Base-by-base conservation (phyloP, 2,113 vertebrate species). In the Ctenodactylus gundi region DNA sequence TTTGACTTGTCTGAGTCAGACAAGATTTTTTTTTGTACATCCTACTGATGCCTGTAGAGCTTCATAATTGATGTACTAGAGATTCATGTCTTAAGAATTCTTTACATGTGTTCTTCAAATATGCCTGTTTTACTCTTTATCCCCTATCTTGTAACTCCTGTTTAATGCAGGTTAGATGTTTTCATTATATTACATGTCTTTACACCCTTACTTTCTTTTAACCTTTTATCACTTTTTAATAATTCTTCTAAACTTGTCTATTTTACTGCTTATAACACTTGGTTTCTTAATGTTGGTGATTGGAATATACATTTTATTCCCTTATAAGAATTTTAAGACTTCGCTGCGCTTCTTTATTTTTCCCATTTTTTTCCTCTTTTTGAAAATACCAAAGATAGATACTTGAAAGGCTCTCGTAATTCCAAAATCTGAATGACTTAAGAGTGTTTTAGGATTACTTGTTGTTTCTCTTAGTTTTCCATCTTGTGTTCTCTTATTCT, bases 261-360 rank as follows among this genome's bases (percentile, higher is more conserved):
- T 70, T 81, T 83, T 87, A 39, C 46, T 83, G 5, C 80, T 85
- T 70, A 29, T 58, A 67, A 82, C 13, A 62, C 9, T 73, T 84
- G 70, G 70, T 57, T 73, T 88, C 84, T 88, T 78, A 57, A 91
- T 84, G 82, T 88, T 46, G 78, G 17, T 88, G 78, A 72, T 72
- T 83, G 36, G 23, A 65, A 67, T 93, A 82, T 92, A 44, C 7
- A n/a, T 68, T 72, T 72, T 39, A 46, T 12, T 73, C 4, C 41
- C 3, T 41, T 31, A 27, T n/a, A 57, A 92, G 55, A 84, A 49
- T 78, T 65, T 41, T 60, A 29, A 36, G 44, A 80, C 36, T 95
- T 80, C 34, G 60, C 34, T 75, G 29, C 85, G 80, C 49, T 85
- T 81, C 36, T 68, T 31, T 8, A 4, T 55, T 31, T 80, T 18